Conservation (phyloP, 1,140 invertebrate genomes). For the Drosophila arizonae region DNA sequence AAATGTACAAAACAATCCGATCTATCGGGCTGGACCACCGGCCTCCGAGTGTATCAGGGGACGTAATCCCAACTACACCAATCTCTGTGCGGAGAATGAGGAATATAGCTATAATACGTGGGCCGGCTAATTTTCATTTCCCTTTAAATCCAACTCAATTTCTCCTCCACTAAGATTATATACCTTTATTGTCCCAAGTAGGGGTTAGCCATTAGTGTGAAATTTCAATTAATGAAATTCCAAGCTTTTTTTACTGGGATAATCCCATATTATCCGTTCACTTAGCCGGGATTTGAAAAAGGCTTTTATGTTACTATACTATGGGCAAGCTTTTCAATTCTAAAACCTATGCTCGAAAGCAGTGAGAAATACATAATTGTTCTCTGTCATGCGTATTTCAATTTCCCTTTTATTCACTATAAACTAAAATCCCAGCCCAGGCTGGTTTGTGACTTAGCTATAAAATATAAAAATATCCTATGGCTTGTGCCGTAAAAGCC, state of each 20-base stretch:
- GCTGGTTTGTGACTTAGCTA: too few species aligned
- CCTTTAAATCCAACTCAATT: neutral
- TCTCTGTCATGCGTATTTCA: too few species aligned
- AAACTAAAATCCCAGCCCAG: too few species aligned
- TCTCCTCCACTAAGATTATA: neutral
- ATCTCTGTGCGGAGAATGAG: constrained; percentile 58
- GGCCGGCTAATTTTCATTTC: constrained; percentile 29
- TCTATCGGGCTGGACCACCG: constrained; percentile 58
- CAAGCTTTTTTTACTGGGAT: neutral
- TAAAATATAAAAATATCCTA: too few species aligned
- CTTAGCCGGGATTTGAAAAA: too few species aligned
- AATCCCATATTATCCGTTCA: neutral
- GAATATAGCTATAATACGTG: constrained; percentile 65
- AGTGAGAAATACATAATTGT: too few species aligned
- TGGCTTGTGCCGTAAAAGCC: too few species aligned
- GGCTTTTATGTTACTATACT: too few species aligned
- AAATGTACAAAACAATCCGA: constrained; percentile 59
- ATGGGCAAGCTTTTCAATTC: too few species aligned
- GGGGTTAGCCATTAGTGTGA: neutral
- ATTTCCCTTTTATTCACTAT: too few species aligned
- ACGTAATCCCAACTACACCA: constrained; percentile 56
- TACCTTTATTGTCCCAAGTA: neutral
- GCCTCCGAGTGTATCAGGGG: constrained; percentile 57
- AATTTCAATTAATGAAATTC: too few species aligned
- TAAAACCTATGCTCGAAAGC: too few species aligned